Conservation (phyloP, 2,888 invertebrate species). For the Ochlodes sylvanus region DNA sequence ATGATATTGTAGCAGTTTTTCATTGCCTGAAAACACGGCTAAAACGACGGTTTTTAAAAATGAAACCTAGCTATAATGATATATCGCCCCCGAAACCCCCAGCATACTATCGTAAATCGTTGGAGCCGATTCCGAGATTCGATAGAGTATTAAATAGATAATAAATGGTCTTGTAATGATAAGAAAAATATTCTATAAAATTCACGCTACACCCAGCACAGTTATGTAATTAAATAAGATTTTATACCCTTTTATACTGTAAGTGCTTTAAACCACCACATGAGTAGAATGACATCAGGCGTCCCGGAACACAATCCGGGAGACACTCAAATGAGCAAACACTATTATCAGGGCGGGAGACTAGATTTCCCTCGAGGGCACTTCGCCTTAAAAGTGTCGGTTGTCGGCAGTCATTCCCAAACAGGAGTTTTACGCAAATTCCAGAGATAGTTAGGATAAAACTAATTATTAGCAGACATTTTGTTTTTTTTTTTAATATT, state of each 20-base stretch:
- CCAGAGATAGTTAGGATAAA: conserved; percentile 1
- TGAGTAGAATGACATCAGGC: conserved; percentile 54
- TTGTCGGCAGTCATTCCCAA: conserved; percentile 65
- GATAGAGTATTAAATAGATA: too few species aligned
- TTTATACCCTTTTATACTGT: conserved; percentile 3
- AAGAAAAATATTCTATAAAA: too few species aligned
- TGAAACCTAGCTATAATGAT: too few species aligned
- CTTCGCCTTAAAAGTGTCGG: conserved; percentile 78
- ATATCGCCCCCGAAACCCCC: too few species aligned
- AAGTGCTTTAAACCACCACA: conserved; percentile 26
- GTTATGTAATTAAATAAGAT: neutral
- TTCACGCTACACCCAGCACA: neutral
- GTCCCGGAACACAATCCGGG: conserved; percentile 65
- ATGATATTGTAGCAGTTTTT: too few species aligned
- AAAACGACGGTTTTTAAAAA: too few species aligned
- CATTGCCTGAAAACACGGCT: too few species aligned
- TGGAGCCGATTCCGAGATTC: too few species aligned
- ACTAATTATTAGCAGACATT: neutral
- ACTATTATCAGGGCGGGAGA: conserved; percentile 77
- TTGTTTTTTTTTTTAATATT: too few species aligned
- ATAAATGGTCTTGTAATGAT: too few species aligned
- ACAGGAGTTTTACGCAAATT: conserved; percentile 28
- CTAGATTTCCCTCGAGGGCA: conserved; percentile 79
- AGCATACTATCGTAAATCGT: too few species aligned
- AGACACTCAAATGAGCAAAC: conserved; percentile 82